Percentiles rank a stretch among this genome's conserved stretches.
phyloP scores from a whole-genome alignment of 2,113 vertebrate genomes.

The Furnarius figulus region DNA sequence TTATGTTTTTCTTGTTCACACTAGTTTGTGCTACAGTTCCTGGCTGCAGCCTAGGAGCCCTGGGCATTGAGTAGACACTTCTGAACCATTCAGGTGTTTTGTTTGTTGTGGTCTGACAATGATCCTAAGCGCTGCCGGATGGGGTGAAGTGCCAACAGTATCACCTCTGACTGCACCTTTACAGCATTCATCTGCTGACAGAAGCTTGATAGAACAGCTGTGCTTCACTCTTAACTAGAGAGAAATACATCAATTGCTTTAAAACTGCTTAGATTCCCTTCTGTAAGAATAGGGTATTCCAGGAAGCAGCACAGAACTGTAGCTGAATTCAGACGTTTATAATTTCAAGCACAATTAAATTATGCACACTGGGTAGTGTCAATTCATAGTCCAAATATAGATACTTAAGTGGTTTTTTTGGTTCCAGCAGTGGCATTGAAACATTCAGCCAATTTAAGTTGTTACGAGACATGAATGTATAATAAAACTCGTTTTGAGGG shows the following conservation, averaged over 20 bases:
- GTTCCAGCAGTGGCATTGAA: not conserved
- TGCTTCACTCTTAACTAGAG: not conserved
- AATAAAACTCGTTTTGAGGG: not conserved
- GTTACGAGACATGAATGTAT: not conserved
- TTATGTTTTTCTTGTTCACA: not conserved
- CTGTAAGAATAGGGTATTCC: slow-evolving; percentile 12
- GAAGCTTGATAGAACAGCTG: not conserved
- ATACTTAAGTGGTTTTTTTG: not conserved
- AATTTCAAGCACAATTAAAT: slow-evolving; percentile 12
- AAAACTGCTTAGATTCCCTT: slow-evolving; percentile 8
- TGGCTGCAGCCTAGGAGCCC: not conserved
- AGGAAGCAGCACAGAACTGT: slow-evolving; percentile 19
- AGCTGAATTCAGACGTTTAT: slow-evolving; percentile 13
- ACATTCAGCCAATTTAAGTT: not conserved
- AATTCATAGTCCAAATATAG: slow-evolving; percentile 27
- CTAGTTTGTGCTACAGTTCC: not conserved
- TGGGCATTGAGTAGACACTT: not conserved
- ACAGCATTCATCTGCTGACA: not conserved
- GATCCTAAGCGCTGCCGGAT: not conserved
- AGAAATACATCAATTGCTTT: not conserved
- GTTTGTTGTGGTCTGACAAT: not conserved
- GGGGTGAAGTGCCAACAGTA: not conserved
- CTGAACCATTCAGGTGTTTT: not conserved
- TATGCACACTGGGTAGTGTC: not conserved
- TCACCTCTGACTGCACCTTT: not conserved